Base-by-base conservation (phyloP, 2,888 invertebrate genomes). In the Eupithecia inturbata region DNA sequence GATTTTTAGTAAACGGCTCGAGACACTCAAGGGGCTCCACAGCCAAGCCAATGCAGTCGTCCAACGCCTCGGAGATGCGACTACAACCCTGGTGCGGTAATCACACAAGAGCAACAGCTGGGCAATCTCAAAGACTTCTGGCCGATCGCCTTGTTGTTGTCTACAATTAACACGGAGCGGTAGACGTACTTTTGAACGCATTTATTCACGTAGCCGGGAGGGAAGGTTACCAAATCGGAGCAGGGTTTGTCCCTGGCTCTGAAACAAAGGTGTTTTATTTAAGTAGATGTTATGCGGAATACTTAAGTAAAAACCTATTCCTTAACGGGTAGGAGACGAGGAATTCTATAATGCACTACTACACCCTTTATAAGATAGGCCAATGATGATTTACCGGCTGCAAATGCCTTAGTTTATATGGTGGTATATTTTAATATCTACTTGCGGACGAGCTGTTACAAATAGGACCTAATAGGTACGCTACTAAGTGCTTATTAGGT, bases 41-140 rank as follows among this genome's bases (percentile, higher is more conserved):
- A 3, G 1, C 57, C 26, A 57, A 57, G 26, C 53, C 22, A 53
- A 22, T 9, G 10, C 22, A 26, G 10, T 57, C 12, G 12, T 57
- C n/a, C 3, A 33, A 19, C 7, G 9, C 63, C 9, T 64, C n/a
- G 19, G 33, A n/a, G 26, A 26, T 0, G 26, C 9, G n/a, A 12
- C 62, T 71, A 71, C 12, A 33, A 45, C 12, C 57, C 62, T 14
- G 57, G 45, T 0, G 67, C 68, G 7, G 73, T 72, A 3, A 77
- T 73, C 1, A 95, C 92, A 82, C 97, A 97, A 69, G 96, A 96
- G 85, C 97, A 97, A 82, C 97, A 97, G 31, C 97, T 96, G 1
- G 97, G 97, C 70, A 97, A 90, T 81, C 93, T 91, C 77, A 97
- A 96, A 14, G 90, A 85, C 73, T 95, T 95, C 26, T 93, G 89